Evolutionary conservation across 2,888 invertebrate species (phyloP).

Genomic region (Dorcus hopei): DNA sequence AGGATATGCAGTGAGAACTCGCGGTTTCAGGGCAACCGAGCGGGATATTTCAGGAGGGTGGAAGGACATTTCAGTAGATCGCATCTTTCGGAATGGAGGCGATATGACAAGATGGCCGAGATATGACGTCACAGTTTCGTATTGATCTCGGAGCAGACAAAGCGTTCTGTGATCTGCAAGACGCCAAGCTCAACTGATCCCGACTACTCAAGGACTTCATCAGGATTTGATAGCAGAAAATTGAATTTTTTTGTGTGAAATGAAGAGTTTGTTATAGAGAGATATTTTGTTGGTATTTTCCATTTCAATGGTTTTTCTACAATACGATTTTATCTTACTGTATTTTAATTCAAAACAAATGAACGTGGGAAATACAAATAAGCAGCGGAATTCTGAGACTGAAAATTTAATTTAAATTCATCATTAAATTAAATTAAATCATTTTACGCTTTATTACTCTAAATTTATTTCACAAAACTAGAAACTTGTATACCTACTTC

Average conservation of each 20-base stretch:
- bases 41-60: conserved; percentile 35
- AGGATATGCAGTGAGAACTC: conserved; percentile 2
- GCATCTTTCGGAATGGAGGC: conserved; percentile 47
- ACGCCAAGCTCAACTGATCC: conserved; percentile 16
- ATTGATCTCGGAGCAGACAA: conserved; percentile 49
- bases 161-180: conserved; percentile 33
- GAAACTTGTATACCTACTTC: no score
- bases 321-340: not conserved
- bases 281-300: not conserved
- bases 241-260: conserved; percentile 16
- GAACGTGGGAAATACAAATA: no score
- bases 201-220: conserved; percentile 18
- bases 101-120: conserved; percentile 54
- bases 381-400: no score
- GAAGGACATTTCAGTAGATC: conserved; percentile 44
- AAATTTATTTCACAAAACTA: no score
- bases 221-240: conserved; percentile 20
- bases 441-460: no score
- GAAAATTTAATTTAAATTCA: no score
- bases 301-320: not conserved
- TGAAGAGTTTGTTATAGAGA: not conserved
- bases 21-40: conserved; percentile 6
- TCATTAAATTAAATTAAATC: no score
- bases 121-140: conserved; percentile 51
- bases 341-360: no score